Evolutionary conservation across 1,140 invertebrate genomes (phyloP).

Genomic region (Spodoptera litura): DNA sequence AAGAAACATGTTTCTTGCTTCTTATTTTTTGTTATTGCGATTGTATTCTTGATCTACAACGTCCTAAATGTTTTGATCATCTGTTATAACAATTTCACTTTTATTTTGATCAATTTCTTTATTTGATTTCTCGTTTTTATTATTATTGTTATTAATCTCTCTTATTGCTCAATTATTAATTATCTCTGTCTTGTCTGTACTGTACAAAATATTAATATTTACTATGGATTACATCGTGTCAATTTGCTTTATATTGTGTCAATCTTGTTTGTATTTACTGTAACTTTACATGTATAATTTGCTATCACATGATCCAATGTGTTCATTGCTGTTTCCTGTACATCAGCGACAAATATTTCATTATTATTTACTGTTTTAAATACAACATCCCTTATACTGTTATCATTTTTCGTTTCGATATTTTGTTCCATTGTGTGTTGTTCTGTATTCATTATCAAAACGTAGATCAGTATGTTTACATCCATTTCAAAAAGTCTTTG

Average conservation of each 20-base stretch:
- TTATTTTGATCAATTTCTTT: no score
- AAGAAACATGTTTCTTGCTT: not conserved
- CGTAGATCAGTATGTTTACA: no score
- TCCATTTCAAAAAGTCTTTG: no score
- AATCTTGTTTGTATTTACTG: constrained; percentile 2
- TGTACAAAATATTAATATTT: no score
- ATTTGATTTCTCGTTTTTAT: no score
- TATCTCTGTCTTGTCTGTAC: not conserved
- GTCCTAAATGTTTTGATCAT: no score
- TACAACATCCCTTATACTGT: constrained; percentile 1
- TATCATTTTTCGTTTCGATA: not conserved
- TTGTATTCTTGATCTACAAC: not conserved
- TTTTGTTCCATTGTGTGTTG: not conserved
- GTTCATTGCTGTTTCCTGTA: not conserved
- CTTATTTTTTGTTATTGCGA: not conserved
- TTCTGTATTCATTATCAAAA: no score
- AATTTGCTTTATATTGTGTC: not conserved
- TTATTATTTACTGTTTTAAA: not conserved
- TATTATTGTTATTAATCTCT: not conserved
- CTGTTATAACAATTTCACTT: no score
- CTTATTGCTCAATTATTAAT: not conserved
- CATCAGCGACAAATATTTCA: not conserved
- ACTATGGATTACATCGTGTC: no score
- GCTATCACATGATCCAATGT: not conserved
- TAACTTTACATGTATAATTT: not conserved